Conservation (phyloP, 2,797 vertebrate species). For the Coccyzus lansbergi region DNA sequence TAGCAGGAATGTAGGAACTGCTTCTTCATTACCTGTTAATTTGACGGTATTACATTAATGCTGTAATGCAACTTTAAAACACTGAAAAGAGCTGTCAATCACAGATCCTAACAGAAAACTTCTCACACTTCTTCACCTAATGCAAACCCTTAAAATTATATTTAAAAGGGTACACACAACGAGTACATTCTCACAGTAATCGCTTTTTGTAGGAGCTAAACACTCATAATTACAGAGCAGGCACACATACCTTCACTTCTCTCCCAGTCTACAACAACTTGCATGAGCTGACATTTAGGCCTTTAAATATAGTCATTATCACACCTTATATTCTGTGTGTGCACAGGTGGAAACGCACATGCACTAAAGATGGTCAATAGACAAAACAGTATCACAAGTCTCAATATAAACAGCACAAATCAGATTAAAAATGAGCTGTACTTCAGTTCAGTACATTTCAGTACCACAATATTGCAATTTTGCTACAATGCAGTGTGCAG, state of each 20-base stretch:
- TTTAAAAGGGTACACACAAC: background rate
- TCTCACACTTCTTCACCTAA: background rate
- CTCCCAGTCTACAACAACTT: slow-evolving; percentile 8
- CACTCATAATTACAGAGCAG: background rate
- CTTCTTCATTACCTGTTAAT: slow-evolving; percentile 9
- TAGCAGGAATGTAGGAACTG: background rate
- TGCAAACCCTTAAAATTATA: background rate
- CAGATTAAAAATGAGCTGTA: background rate
- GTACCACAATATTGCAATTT: background rate
- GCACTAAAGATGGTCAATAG: background rate
- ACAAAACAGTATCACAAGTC: background rate
- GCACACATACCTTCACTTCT: slow-evolving; percentile 34
- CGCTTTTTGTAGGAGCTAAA: background rate
- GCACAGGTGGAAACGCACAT: background rate
- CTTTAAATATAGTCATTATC: background rate
- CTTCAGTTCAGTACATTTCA: accelerated
- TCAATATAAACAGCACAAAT: background rate
- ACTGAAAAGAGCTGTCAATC: background rate
- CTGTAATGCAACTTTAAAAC: background rate
- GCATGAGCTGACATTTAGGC: background rate
- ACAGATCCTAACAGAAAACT: background rate
- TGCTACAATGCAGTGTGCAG: background rate
- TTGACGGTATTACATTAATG: background rate
- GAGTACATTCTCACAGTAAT: background rate
- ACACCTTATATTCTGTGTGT: background rate